Evolutionary conservation across 2,113 vertebrate genomes (phyloP).

Genomic region (Pantherophis guttatus): DNA sequence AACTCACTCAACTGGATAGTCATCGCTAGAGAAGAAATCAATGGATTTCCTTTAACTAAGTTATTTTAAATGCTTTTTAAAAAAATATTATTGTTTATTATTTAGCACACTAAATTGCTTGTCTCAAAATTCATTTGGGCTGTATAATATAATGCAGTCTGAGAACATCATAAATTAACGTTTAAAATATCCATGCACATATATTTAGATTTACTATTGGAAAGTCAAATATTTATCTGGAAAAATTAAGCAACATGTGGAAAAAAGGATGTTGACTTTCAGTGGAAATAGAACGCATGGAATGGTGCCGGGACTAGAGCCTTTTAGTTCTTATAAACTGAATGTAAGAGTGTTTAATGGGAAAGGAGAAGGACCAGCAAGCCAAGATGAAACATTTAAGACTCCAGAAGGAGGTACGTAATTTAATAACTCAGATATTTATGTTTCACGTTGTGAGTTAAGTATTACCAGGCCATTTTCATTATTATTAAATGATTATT

Average conservation of each 20-base stretch:
- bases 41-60: neutral
- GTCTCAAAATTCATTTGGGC: neutral
- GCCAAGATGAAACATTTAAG: constrained; percentile 74
- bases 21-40: neutral
- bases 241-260: constrained; percentile 78
- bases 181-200: neutral
- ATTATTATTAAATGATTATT: neutral
- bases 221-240: constrained; percentile 77
- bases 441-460: neutral
- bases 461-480: neutral
- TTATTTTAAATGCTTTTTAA: neutral
- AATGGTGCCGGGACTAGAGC: constrained; percentile 85
- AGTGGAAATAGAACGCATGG: constrained; percentile 83
- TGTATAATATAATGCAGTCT: neutral
- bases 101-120: neutral
- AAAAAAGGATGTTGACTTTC: constrained; percentile 86
- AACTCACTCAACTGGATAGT: neutral
- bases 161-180: neutral
- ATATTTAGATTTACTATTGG: constrained; percentile 89
- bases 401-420: constrained; percentile 93
- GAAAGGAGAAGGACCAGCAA: constrained; percentile 89
- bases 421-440: constrained; percentile 2
- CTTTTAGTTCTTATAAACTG: constrained; percentile 85
- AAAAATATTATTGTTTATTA: neutral
- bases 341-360: constrained; percentile 86